These are phyloP conservation scores for Drosophila chauvacae DNA, from an alignment of 1,140 invertebrate species.

Conservation along the genomic window DNA sequence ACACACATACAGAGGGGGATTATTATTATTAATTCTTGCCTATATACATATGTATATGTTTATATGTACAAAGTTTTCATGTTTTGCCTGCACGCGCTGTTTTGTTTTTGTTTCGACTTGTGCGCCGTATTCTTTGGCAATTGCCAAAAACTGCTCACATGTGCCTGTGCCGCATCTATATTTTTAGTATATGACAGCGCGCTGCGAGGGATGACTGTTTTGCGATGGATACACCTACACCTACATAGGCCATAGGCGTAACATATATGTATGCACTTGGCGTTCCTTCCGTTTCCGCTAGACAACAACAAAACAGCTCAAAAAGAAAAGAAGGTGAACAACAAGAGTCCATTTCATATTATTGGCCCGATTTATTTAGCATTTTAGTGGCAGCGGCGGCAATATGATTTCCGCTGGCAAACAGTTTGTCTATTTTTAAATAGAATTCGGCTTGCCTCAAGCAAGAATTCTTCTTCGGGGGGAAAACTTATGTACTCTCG, in stretches of 20 bases:
- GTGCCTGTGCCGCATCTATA: slow-evolving; percentile 42
- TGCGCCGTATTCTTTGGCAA: slow-evolving; percentile 44
- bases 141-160: slow-evolving; percentile 64
- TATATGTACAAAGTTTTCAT: slow-evolving; percentile 52
- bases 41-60: background rate
- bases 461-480: slow-evolving; percentile 31
- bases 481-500: slow-evolving; percentile 42
- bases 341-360: slow-evolving; percentile 46
- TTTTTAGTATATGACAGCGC: slow-evolving; percentile 33
- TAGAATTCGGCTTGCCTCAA: slow-evolving; percentile 63
- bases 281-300: slow-evolving; percentile 72
- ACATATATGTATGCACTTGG: slow-evolving; percentile 40
- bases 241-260: slow-evolving; percentile 3
- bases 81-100: slow-evolving; percentile 60
- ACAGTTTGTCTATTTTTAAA: slow-evolving; percentile 72
- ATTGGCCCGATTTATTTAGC: slow-evolving; percentile 48
- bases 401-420: slow-evolving; percentile 72
- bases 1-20: slow-evolving; percentile 15
- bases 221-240: slow-evolving; percentile 20
- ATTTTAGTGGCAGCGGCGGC: slow-evolving; percentile 50
- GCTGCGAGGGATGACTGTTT: slow-evolving; percentile 40
- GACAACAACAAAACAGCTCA: slow-evolving; percentile 10
- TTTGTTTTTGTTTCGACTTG: slow-evolving; percentile 37
- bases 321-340: background rate
- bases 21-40: slow-evolving; percentile 36